Conservation (phyloP, 2,113 vertebrate species). For the Corythornis madagascariensis region DNA sequence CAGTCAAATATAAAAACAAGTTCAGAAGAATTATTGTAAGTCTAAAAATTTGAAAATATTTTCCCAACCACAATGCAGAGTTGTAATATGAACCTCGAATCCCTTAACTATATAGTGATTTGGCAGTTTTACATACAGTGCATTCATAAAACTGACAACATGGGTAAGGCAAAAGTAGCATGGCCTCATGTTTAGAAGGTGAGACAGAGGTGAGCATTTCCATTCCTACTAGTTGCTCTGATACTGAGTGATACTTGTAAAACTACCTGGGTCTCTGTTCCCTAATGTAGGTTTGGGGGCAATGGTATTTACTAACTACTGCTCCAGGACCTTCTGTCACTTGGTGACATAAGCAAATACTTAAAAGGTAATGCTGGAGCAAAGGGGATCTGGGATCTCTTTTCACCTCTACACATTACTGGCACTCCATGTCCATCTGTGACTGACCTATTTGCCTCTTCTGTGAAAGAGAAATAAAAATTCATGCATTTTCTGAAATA, state of each 20-base stretch:
- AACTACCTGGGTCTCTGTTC: rapidly evolving
- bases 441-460: background rate
- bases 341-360: background rate
- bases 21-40: slow-evolving; percentile 26
- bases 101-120: background rate
- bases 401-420: rapidly evolving
- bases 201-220: background rate
- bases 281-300: background rate
- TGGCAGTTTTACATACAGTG: background rate
- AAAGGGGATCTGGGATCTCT: background rate
- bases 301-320: background rate
- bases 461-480: background rate
- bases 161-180: background rate
- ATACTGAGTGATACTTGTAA: background rate
- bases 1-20: slow-evolving; percentile 28
- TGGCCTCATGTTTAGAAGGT: background rate
- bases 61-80: slow-evolving; percentile 5
- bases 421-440: too few species aligned
- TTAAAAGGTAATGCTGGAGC: background rate
- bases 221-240: background rate
- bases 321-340: background rate
- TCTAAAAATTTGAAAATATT: slow-evolving; percentile 54
- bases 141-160: background rate
- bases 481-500: background rate
- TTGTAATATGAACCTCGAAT: slow-evolving; percentile 27